These are phyloP conservation scores for Synanthedon vespiformis DNA, from an alignment of 2,888 invertebrate genomes.

Conservation along the genomic window DNA sequence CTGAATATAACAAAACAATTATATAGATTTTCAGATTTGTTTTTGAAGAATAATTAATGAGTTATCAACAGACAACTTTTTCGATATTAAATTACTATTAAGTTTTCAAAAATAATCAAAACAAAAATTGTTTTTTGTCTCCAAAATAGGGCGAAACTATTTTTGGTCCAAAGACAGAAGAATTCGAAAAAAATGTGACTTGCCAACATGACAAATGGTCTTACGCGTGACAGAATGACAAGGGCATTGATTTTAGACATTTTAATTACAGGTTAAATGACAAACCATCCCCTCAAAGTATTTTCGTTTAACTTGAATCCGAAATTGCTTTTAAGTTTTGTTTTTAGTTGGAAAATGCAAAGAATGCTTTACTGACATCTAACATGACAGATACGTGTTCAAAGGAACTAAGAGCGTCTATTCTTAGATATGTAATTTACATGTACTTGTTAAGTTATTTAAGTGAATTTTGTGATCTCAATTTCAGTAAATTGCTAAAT, in stretches of 20 bases:
- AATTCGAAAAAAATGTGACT: conserved; percentile 29
- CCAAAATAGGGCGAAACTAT: conserved; percentile 7
- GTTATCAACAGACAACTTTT: too few species aligned
- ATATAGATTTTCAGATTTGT: not conserved
- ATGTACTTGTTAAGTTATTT: too few species aligned
- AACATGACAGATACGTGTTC: conserved; percentile 20
- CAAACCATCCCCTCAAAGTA: conserved; percentile 31
- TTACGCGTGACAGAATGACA: conserved; percentile 36
- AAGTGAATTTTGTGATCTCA: too few species aligned
- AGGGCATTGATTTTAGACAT: conserved; percentile 57
- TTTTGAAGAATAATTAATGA: not conserved
- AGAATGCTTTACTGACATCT: conserved; percentile 29
- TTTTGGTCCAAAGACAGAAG: conserved; percentile 17
- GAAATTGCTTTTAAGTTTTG: conserved; percentile 4
- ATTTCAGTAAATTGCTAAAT: too few species aligned
- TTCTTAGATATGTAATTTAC: too few species aligned
- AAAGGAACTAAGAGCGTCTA: not conserved
- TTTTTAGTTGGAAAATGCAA: conserved; percentile 19
- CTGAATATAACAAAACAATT: too few species aligned
- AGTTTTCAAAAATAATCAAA: too few species aligned
- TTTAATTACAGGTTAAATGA: conserved; percentile 67
- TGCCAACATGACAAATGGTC: conserved; percentile 37
- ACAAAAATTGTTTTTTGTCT: too few species aligned
- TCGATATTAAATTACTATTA: too few species aligned
- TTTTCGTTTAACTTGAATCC: conserved; percentile 24